Conservation (phyloP, 53 echinoderm and acorn worm species). For the Henricia sp. region DNA sequence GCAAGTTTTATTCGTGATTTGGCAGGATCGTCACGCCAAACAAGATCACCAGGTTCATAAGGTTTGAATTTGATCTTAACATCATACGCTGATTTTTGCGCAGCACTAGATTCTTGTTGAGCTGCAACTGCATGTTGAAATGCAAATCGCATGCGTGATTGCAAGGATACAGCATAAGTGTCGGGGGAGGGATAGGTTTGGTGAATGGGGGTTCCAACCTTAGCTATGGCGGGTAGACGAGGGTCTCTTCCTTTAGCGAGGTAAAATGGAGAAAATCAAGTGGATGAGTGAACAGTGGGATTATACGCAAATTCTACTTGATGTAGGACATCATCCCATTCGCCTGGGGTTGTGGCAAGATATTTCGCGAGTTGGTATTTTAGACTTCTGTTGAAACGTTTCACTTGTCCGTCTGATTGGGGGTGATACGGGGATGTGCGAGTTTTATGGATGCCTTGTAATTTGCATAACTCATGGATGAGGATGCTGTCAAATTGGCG, state of each 20-base stretch:
- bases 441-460: slow-evolving; percentile 54
- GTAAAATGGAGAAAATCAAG: slow-evolving; percentile 66
- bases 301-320: slow-evolving; percentile 65
- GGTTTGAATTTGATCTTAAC: not conserved
- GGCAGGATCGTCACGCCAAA: slow-evolving; percentile 16
- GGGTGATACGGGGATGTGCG: slow-evolving; percentile 70
- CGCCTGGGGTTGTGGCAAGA: slow-evolving; percentile 20
- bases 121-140: not conserved
- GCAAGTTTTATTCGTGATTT: slow-evolving; percentile 3
- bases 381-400: slow-evolving; percentile 57
- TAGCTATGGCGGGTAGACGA: slow-evolving; percentile 31
- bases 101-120: not conserved
- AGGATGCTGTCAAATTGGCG: slow-evolving; percentile 57
- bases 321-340: slow-evolving; percentile 66
- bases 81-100: not conserved
- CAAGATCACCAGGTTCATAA: slow-evolving; percentile 19
- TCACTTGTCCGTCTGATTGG: slow-evolving; percentile 62
- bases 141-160: not conserved
- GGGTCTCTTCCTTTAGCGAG: slow-evolving; percentile 64
- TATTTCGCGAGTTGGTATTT: slow-evolving; percentile 63
- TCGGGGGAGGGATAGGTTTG: not conserved
- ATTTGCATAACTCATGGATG: slow-evolving; percentile 39
- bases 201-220: not conserved
- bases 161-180: slow-evolving; percentile 4
- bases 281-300: slow-evolving; percentile 60